phyloP scores from a whole-genome alignment of 1,140 invertebrate species.

The Steinernema feltiae region DNA sequence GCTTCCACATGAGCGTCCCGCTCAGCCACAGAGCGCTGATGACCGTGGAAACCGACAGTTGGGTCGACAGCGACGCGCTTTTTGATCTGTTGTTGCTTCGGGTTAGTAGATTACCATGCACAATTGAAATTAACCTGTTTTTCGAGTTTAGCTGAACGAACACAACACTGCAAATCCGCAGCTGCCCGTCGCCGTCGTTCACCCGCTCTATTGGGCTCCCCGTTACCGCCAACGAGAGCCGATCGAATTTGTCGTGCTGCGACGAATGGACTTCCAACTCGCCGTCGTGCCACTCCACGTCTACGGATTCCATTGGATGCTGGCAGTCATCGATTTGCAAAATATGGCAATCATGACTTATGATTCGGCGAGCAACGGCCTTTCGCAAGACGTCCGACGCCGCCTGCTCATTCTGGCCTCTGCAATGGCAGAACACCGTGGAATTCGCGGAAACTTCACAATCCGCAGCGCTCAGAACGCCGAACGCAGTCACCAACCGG shows the following conservation, averaged over 20 bases:
- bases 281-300: neutral
- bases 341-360: neutral
- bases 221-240: neutral
- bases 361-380: neutral
- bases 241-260: neutral
- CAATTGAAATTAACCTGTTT: no score
- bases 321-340: neutral
- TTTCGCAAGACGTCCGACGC: neutral
- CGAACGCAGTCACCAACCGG: neutral
- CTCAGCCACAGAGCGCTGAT: no score
- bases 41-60: no score
- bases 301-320: neutral
- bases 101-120: no score
- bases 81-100: no score
- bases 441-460: neutral
- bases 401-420: neutral
- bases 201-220: neutral
- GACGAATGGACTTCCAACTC: neutral
- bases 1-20: no score
- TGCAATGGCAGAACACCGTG: neutral
- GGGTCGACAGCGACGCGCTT: no score
- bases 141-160: neutral
- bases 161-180: neutral
- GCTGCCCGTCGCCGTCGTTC: neutral
- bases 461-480: neutral